phyloP scores from a whole-genome alignment of 2,797 vertebrate species.

The Acanthurus tractus region DNA sequence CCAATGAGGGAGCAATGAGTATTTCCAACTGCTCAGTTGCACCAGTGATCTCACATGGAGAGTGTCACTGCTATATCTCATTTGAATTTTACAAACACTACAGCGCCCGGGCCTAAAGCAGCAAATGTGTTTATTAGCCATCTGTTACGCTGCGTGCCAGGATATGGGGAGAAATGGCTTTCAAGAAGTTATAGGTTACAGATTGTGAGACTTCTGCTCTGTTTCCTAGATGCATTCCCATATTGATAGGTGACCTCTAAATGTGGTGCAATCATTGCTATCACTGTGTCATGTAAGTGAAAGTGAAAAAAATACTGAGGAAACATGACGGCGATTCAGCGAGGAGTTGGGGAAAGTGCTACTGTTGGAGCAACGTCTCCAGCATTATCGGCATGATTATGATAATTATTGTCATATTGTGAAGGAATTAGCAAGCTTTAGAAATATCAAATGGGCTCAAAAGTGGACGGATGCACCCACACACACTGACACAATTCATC shows the following conservation, averaged over 20 bases:
- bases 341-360: constrained; percentile 16
- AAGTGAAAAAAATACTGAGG: constrained; percentile 25
- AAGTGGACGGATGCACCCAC: constrained; percentile 29
- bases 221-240: constrained; percentile 44
- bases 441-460: constrained; percentile 55
- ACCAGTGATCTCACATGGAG: constrained; percentile 74
- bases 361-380: constrained; percentile 36
- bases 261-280: constrained; percentile 48
- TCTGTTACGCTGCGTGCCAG: constrained; percentile 72
- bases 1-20: constrained; percentile 64
- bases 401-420: constrained; percentile 55
- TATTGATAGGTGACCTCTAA: constrained; percentile 67
- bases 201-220: constrained; percentile 69
- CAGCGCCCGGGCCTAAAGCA: constrained; percentile 67
- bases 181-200: constrained; percentile 73
- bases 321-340: constrained; percentile 19
- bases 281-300: constrained; percentile 2
- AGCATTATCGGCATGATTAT: constrained; percentile 45
- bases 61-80: constrained; percentile 75
- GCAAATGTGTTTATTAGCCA: constrained; percentile 84
- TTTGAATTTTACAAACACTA: constrained; percentile 81
- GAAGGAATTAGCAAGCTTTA: constrained; percentile 57
- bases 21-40: constrained; percentile 69
- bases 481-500: constrained; percentile 27
- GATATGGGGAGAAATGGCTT: constrained; percentile 41